phyloP scores from a whole-genome alignment of 2,888 invertebrate genomes.

The Cheilosia grossa region DNA sequence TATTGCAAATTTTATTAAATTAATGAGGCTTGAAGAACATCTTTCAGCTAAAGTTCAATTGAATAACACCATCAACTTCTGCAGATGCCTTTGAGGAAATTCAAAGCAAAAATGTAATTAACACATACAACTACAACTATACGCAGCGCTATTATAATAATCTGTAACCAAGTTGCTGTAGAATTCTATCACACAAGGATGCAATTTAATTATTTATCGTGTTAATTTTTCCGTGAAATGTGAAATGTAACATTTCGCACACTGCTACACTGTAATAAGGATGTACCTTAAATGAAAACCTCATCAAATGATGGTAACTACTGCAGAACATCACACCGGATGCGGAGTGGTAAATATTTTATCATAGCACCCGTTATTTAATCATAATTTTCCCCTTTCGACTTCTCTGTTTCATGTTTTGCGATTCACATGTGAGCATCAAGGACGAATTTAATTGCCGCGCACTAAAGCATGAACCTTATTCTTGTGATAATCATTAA shows the following conservation, averaged over 20 bases:
- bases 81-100: not conserved
- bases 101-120: not conserved
- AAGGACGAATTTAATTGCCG: constrained; percentile 27
- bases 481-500: constrained; percentile 46
- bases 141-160: no score
- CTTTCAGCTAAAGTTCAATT: no score
- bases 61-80: no score
- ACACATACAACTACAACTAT: not conserved
- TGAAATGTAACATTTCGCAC: constrained; percentile 22
- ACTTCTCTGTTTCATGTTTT: constrained; percentile 43
- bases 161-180: not conserved
- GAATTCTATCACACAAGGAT: constrained; percentile 41
- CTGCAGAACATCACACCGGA: constrained; percentile 19
- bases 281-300: not conserved
- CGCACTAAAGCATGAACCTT: constrained; percentile 1
- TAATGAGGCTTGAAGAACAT: no score
- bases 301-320: no score
- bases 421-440: constrained; percentile 7
- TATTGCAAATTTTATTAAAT: no score
- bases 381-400: constrained; percentile 56
- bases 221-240: constrained; percentile 40
- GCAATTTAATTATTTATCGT: constrained; percentile 46
- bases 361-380: constrained; percentile 55
- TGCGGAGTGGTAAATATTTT: constrained; percentile 46
- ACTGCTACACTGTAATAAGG: not conserved